Percentiles rank a stretch among this genome's conserved stretches.
Conservation (phyloP, 2,797 vertebrate genomes). For the Chromobotia macracanthus region DNA sequence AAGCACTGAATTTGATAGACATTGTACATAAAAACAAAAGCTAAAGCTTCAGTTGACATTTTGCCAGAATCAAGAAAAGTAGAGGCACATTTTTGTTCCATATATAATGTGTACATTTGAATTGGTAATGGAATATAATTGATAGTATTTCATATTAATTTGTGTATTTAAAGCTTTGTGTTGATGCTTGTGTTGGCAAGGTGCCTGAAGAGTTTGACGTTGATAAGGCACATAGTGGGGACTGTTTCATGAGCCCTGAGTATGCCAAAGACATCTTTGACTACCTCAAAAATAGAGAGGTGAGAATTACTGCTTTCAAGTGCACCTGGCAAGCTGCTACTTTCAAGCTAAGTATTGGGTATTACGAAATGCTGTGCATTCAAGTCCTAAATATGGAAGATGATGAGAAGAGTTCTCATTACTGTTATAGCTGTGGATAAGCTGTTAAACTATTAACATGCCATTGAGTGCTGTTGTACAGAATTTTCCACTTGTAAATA, state of each 20-base stretch:
- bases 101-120: too few relatives aligned
- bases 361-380: background rate
- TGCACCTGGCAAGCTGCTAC: too few relatives aligned
- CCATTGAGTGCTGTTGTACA: background rate
- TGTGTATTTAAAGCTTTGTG: background rate
- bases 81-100: too few relatives aligned
- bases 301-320: constrained; percentile 56
- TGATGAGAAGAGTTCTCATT: background rate
- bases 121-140: too few relatives aligned
- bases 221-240: constrained; percentile 75
- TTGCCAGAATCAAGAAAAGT: too few relatives aligned
- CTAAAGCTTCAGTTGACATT: too few relatives aligned
- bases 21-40: too few relatives aligned
- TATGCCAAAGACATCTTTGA: constrained; percentile 89
- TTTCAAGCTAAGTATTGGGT: too few relatives aligned
- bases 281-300: constrained; percentile 89
- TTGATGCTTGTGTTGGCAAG: constrained; percentile 59
- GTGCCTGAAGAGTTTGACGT: constrained; percentile 77
- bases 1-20: too few relatives aligned
- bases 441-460: too few relatives aligned
- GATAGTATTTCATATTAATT: too few relatives aligned
- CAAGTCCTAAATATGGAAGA: background rate
- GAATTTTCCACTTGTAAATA: too few relatives aligned
- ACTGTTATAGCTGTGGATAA: background rate
- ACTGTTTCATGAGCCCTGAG: constrained; percentile 76